Base-by-base conservation (phyloP, 1,140 invertebrate species). In the Formica selysi region DNA sequence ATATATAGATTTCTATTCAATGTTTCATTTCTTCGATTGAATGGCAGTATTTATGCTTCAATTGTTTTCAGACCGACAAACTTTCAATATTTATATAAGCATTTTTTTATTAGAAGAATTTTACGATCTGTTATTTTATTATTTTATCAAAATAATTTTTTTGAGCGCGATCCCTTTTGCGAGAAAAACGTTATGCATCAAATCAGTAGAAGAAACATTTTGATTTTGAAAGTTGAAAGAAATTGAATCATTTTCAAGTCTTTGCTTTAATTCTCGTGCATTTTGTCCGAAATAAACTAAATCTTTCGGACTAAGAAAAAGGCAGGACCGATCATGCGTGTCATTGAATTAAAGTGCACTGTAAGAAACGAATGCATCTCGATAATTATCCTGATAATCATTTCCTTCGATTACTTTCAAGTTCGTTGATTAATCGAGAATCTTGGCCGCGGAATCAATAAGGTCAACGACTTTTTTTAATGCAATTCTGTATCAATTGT, bases 401-500 rank as follows among this genome's bases (percentile, higher is more conserved):
- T 61, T 61, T 61, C 36, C 13, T 54, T 7, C 4, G 22, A 38
- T 84, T 29, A 54, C 3, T 84, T 74, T 83, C 26, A 54, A 44
- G 10, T 32, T 44, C 26, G n/a, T 76, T 16, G 29, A 62, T 16
- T 38, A 26, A 64, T 62, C 19, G 19, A 59, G 16, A 73, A 76
- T 19, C 57, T 76, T 84, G 29, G 5, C 32, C 44, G 5, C 6
- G 1, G 7, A 13, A 10, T 67, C 48, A 26, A 41, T 10, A 29
- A 38, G 38, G 26, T 62, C 8, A 61, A 36, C 16, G 29, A 62
- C 57, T 73, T 74, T 73, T 57, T 83, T 73, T 32, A 61, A 8
- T 32, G 1, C 16, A 26, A 41, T 16, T 48, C 5, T 36, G 44
- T 48, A 4, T 3, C 65, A 22, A n/a, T 32, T 78, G 26, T 10